phyloP scores from a whole-genome alignment of 2,113 vertebrate genomes.

The Puma concolor region DNA sequence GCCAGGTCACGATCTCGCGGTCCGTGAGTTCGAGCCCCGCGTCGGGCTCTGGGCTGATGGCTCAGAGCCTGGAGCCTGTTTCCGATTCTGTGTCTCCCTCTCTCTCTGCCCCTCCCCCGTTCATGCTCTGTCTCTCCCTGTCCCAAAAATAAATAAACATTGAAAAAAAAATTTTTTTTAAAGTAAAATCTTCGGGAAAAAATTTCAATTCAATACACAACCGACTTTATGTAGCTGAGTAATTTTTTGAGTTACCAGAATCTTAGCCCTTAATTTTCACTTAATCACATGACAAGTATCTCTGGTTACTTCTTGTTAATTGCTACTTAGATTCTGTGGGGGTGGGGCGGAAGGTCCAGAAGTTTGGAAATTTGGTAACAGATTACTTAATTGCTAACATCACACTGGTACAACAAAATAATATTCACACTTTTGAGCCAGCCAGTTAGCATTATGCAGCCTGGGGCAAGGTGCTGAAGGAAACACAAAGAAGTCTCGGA shows the following conservation, averaged over 20 bases:
- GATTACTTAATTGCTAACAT: constrained; percentile 48
- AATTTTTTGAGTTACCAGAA: background rate
- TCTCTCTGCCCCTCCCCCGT: too few relatives aligned
- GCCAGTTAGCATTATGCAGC: background rate
- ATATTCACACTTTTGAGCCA: background rate
- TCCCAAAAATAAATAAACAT: too few relatives aligned
- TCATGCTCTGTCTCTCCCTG: too few relatives aligned
- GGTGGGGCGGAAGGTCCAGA: background rate
- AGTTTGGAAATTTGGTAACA: constrained; percentile 10
- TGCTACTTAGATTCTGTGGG: background rate
- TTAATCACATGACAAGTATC: constrained; percentile 59
- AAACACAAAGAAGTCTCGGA: background rate
- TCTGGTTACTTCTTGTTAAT: constrained; percentile 69
- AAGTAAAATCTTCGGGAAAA: background rate
- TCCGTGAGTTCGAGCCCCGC: too few relatives aligned
- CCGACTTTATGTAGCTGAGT: background rate
- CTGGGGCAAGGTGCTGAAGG: background rate
- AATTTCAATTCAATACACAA: background rate
- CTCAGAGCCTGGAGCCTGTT: too few relatives aligned
- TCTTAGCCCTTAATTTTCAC: constrained; percentile 49
- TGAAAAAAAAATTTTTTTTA: too few relatives aligned
- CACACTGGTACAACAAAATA: constrained; percentile 4
- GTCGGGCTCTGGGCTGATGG: too few relatives aligned
- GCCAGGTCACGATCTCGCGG: too few relatives aligned
- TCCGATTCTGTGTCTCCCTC: too few relatives aligned